Percentiles rank a stretch among this genome's conserved stretches.
Evolutionary conservation across 1,140 invertebrate genomes (phyloP).

Genomic region (Trachelipus rathkii): DNA sequence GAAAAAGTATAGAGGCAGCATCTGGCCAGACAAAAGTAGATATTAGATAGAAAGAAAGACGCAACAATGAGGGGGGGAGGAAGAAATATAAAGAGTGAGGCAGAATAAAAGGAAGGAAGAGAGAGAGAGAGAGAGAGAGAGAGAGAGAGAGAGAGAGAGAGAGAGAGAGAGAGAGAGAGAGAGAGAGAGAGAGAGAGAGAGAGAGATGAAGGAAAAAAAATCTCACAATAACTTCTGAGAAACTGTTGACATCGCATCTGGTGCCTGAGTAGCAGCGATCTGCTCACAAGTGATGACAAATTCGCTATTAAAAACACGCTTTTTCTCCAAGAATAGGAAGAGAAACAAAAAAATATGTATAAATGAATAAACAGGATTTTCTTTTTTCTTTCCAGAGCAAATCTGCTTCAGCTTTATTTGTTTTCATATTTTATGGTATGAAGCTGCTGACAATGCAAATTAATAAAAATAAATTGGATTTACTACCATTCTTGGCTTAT

Average conservation of each 20-base stretch:
- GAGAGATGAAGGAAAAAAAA: background rate
- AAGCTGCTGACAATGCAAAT: too few relatives aligned
- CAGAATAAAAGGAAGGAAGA: background rate
- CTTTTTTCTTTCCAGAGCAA: too few relatives aligned
- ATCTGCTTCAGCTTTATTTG: too few relatives aligned
- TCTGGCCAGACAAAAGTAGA: constrained; percentile 1
- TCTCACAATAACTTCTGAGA: background rate
- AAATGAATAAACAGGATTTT: background rate
- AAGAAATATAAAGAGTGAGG: background rate
- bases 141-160: background rate
- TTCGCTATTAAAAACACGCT: background rate
- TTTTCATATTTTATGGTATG: too few relatives aligned
- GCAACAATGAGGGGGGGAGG: background rate
- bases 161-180: background rate
- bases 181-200: background rate
- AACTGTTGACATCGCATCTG: constrained; percentile 6
- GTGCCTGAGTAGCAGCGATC: background rate
- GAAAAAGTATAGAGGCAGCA: background rate
- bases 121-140: background rate
- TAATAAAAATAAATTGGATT: too few relatives aligned
- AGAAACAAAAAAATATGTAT: background rate
- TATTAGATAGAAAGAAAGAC: constrained; percentile 8
- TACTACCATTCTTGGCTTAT: too few relatives aligned
- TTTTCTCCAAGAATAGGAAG: background rate
- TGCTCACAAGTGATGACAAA: background rate